These are phyloP conservation scores for Agrotis ipsilon DNA, from an alignment of 2,888 invertebrate genomes.

Conservation along the genomic window DNA sequence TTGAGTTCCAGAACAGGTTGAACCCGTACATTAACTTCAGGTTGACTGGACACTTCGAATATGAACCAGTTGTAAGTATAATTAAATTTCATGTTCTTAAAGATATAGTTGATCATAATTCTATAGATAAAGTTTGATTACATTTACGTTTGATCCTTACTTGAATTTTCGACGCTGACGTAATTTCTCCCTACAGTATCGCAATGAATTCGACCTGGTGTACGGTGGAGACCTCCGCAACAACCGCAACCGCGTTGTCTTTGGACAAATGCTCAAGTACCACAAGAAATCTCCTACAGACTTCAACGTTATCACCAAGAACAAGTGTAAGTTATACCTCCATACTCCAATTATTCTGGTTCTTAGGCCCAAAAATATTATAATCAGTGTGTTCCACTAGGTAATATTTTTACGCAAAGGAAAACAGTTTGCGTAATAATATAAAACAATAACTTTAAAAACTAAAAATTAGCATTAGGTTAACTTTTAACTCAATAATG, in stretches of 20 bases:
- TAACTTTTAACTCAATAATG: background rate
- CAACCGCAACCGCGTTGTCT: conserved; percentile 89
- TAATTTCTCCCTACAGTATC: conserved; percentile 68
- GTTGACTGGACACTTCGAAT: conserved; percentile 90
- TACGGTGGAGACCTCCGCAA: conserved; percentile 92
- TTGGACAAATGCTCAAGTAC: conserved; percentile 85
- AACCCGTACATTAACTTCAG: conserved; percentile 92
- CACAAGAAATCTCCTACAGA: conserved; percentile 79
- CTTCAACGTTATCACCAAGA: conserved; percentile 88
- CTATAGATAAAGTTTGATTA: no score
- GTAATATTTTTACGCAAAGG: background rate
- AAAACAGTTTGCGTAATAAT: background rate
- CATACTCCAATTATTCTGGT: background rate
- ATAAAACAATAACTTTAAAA: background rate
- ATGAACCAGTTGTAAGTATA: conserved; percentile 79
- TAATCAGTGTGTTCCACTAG: background rate
- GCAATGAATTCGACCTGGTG: conserved; percentile 89
- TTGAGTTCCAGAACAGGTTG: conserved; percentile 91
- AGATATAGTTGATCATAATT: no score
- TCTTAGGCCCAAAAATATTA: background rate
- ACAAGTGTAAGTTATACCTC: conserved; percentile 80
- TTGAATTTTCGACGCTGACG: background rate
- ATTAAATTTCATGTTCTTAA: background rate
- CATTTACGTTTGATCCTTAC: background rate
- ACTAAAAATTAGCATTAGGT: background rate